A percentile compares a stretch with the other conserved stretches of the same genome.
Evolutionary conservation across 2,113 vertebrate species (phyloP).

Genomic region (Harpagus bidentatus): DNA sequence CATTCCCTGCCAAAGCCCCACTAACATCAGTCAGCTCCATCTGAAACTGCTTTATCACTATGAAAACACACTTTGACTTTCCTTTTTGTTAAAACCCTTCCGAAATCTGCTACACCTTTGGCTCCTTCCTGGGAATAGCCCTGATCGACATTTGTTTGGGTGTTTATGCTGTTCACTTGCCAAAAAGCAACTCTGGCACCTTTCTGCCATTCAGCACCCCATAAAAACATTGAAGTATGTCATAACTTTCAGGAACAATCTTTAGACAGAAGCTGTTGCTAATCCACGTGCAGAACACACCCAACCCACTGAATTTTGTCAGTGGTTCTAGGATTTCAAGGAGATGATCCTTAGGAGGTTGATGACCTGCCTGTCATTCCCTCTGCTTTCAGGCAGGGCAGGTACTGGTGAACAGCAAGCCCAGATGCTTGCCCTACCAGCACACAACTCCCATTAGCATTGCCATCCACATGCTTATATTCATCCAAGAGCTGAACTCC

Average conservation of each 20-base stretch:
- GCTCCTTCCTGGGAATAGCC: neutral
- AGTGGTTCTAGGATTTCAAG: neutral
- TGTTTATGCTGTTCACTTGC: neutral
- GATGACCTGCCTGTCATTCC: neutral
- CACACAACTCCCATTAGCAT: neutral
- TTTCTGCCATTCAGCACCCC: neutral
- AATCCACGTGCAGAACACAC: neutral
- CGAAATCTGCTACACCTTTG: neutral
- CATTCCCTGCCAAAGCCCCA: neutral
- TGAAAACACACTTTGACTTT: neutral
- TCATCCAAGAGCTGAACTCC: neutral
- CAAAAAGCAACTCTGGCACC: neutral
- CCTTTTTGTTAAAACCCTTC: neutral
- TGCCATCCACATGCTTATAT: neutral
- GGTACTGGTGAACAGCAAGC: neutral
- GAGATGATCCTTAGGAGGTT: neutral
- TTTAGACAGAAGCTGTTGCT: neutral
- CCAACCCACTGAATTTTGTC: neutral
- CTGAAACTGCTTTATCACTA: neutral
- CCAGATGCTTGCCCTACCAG: fast-evolving
- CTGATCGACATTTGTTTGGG: neutral
- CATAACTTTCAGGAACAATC: neutral
- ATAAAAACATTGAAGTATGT: neutral
- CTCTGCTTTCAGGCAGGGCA: neutral
- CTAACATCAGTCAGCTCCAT: neutral